Evolutionary conservation across 2,888 invertebrate species (phyloP).

Genomic region (Bembecia ichneumoniformis): DNA sequence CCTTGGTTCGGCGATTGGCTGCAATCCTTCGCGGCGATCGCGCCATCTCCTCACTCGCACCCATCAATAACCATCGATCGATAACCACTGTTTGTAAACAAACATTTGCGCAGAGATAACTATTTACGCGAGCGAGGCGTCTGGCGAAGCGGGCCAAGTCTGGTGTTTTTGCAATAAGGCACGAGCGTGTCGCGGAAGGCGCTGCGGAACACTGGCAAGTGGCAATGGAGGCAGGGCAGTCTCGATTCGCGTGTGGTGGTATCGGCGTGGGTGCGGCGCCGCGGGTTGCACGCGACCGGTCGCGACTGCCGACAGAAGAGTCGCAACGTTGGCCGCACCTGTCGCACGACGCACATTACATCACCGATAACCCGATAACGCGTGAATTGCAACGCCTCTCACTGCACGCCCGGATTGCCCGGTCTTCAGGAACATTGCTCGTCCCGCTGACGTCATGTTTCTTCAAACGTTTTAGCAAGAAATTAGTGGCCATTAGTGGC

Average conservation of each 20-base stretch:
- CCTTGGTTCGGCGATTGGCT: slow-evolving; percentile 45
- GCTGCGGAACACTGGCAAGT: slow-evolving; percentile 38
- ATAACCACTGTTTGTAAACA: slow-evolving; percentile 19
- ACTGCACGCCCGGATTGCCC: neutral
- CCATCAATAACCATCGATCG: slow-evolving; percentile 11
- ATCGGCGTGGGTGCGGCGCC: slow-evolving; percentile 6
- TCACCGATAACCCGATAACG: slow-evolving; percentile 33
- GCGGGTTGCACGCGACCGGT: slow-evolving; percentile 9
- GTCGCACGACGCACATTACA: slow-evolving; percentile 15
- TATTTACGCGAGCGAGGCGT: neutral
- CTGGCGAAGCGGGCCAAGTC: too few relatives aligned
- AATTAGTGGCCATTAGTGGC: neutral
- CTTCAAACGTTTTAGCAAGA: neutral
- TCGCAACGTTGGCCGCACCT: slow-evolving; percentile 17
- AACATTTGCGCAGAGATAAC: neutral
- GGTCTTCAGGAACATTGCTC: neutral
- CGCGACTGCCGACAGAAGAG: slow-evolving; percentile 9
- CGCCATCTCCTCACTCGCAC: slow-evolving; percentile 38
- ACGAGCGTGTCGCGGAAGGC: slow-evolving; percentile 43
- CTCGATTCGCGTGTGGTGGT: neutral
- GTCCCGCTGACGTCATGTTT: neutral
- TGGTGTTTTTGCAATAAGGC: slow-evolving; percentile 17
- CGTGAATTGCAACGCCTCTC: neutral
- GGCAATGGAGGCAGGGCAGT: neutral
- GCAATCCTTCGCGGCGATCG: slow-evolving; percentile 55